These are phyloP conservation scores for Coelinius sp. DNA, from an alignment of 2,888 invertebrate species.

Conservation along the genomic window DNA sequence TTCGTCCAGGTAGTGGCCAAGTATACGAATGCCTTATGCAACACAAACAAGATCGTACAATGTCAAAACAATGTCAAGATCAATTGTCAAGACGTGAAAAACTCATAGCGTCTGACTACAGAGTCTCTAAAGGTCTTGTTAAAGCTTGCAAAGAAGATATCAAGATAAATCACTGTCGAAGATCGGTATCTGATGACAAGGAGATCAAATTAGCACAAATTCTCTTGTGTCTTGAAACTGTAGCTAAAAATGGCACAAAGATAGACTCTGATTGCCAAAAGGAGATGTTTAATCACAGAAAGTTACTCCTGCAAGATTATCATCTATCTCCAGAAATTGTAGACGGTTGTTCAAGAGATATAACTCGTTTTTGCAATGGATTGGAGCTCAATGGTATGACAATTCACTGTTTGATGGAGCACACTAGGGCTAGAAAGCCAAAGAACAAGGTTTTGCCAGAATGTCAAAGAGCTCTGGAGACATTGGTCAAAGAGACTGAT, in stretches of 20 bases:
- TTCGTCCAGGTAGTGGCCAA: conserved; percentile 83
- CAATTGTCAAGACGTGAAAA: conserved; percentile 89
- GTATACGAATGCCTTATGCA: conserved; percentile 92
- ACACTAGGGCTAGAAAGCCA: conserved; percentile 79
- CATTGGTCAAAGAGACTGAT: conserved; percentile 88
- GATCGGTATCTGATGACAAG: conserved; percentile 85
- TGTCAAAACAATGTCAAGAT: conserved; percentile 82
- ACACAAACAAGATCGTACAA: conserved; percentile 82
- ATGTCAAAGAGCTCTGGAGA: conserved; percentile 86
- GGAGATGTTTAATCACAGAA: conserved; percentile 93
- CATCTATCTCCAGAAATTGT: conserved; percentile 94
- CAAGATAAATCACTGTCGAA: conserved; percentile 85
- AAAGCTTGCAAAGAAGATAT: conserved; percentile 93
- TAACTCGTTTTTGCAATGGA: conserved; percentile 81
- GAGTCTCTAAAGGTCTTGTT: conserved; percentile 89
- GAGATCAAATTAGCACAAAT: conserved; percentile 91
- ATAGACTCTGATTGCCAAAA: conserved; percentile 84
- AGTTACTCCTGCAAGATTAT: conserved; percentile 93
- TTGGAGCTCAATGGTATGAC: conserved; percentile 88
- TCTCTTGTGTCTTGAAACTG: conserved; percentile 89
- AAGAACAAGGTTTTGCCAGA: conserved; percentile 78
- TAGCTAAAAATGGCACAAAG: conserved; percentile 81
- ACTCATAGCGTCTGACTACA: conserved; percentile 91
- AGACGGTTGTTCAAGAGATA: conserved; percentile 88
- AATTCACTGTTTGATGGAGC: conserved; percentile 95